Conservation (phyloP, 2,888 invertebrate species). For the Folsomia manolachei region DNA sequence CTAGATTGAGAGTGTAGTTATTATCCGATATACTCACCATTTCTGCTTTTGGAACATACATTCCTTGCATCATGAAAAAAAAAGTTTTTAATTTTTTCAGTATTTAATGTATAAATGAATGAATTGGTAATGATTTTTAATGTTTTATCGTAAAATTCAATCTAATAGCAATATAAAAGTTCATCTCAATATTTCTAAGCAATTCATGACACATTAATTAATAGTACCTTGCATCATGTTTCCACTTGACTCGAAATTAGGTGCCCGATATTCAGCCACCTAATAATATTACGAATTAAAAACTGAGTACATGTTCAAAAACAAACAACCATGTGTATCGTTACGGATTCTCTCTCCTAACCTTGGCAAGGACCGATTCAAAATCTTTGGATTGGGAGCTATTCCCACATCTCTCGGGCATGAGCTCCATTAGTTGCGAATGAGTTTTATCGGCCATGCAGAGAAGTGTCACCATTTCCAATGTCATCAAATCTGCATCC, state of each 20-base stretch:
- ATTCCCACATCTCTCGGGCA: conserved; percentile 95
- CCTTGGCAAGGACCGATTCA: conserved; percentile 77
- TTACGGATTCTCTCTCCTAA: too few relatives aligned
- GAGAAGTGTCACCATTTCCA: conserved; percentile 89
- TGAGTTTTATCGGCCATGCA: conserved; percentile 94
- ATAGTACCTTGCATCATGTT: conserved; percentile 73
- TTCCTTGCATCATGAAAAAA: conserved; percentile 78
- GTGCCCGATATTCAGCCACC: conserved; percentile 82
- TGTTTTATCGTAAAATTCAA: too few relatives aligned
- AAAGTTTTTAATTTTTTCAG: too few relatives aligned
- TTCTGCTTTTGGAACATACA: conserved; percentile 77
- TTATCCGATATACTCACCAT: too few relatives aligned
- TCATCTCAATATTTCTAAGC: too few relatives aligned
- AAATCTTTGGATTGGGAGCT: conserved; percentile 75
- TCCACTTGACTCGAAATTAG: conserved; percentile 76
- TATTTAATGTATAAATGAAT: too few relatives aligned
- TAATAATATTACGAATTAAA: conserved; percentile 52
- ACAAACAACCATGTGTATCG: conserved; percentile 20
- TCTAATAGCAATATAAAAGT: too few relatives aligned
- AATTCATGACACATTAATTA: too few relatives aligned
- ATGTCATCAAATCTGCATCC: conserved; percentile 67
- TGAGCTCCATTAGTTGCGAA: conserved; percentile 87
- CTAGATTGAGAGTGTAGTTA: too few relatives aligned
- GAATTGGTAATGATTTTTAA: too few relatives aligned
- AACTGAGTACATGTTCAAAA: conserved; percentile 19